These are phyloP conservation scores for Drosophila sp. DNA, from an alignment of 1,140 invertebrate species.

Conservation along the genomic window DNA sequence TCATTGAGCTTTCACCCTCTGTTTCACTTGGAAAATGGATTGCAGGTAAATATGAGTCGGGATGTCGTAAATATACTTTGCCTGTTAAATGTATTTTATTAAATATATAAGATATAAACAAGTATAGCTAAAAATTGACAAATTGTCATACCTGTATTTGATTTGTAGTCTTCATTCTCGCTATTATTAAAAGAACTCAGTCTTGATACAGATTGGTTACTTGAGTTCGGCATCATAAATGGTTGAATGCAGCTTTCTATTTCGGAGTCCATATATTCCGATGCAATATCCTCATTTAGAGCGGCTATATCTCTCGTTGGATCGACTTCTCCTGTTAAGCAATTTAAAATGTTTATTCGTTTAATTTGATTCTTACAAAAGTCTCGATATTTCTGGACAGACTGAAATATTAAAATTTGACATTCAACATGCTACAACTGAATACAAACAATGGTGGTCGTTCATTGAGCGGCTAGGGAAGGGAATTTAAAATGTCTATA, in stretches of 20 bases:
- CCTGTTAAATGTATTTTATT: constrained; percentile 74
- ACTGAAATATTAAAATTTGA: neutral
- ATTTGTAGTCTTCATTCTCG: constrained; percentile 86
- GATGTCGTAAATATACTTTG: constrained; percentile 91
- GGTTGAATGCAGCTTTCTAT: constrained; percentile 86
- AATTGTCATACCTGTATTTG: constrained; percentile 84
- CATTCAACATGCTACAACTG: neutral
- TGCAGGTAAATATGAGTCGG: constrained; percentile 92
- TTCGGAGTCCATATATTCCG: constrained; percentile 88
- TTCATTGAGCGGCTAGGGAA: too few relatives aligned
- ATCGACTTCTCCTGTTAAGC: constrained; percentile 83
- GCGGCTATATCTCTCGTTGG: constrained; percentile 87
- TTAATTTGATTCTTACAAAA: neutral
- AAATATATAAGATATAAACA: neutral
- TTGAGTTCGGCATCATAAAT: constrained; percentile 84
- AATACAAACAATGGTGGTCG: too few relatives aligned
- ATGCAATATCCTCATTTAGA: constrained; percentile 88
- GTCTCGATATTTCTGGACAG: neutral
- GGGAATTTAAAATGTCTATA: too few relatives aligned
- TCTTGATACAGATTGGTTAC: constrained; percentile 84
- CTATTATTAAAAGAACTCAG: constrained; percentile 87
- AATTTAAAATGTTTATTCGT: neutral
- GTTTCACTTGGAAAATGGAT: constrained; percentile 89
- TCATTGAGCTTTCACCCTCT: constrained; percentile 86
- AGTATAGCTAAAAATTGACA: neutral